A percentile compares a stretch with the other conserved stretches of the same genome.
These are phyloP conservation scores for Corythoichthys intestinalis DNA, from an alignment of 2,113 vertebrate species.

Conservation along the genomic window DNA sequence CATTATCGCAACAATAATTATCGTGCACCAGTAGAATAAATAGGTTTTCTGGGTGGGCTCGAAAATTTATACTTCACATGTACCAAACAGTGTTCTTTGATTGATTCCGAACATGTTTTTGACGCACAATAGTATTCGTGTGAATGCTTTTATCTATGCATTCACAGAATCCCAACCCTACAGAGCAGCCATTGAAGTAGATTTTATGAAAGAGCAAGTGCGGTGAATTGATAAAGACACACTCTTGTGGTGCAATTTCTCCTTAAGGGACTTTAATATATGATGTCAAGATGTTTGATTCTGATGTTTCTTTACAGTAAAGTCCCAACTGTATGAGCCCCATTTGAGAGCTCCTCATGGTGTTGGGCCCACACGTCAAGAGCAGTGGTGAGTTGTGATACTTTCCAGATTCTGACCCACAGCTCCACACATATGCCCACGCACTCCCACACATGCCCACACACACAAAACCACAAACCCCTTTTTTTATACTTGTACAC, in stretches of 20 bases:
- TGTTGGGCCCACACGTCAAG: conserved; percentile 48
- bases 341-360: conserved; percentile 39
- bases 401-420: conserved; percentile 67
- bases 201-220: conserved; percentile 14
- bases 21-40: no score
- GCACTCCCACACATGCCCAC: conserved; percentile 2
- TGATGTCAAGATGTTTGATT: conserved; percentile 39
- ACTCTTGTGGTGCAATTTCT: conserved; percentile 12
- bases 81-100: neutral
- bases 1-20: no score
- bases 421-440: conserved; percentile 35
- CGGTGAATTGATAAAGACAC: conserved; percentile 31
- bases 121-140: no score
- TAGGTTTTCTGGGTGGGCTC: neutral
- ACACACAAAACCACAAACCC: conserved; percentile 33
- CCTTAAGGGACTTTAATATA: neutral
- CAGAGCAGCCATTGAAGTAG: neutral
- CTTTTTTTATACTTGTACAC: conserved; percentile 51
- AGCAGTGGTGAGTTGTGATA: conserved; percentile 56
- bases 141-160: neutral
- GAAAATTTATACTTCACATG: neutral
- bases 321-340: conserved; percentile 43
- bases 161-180: neutral
- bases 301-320: conserved; percentile 25
- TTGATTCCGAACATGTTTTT: neutral